phyloP scores from a whole-genome alignment of 2,113 vertebrate genomes.

The Proterorhinus semilunaris region DNA sequence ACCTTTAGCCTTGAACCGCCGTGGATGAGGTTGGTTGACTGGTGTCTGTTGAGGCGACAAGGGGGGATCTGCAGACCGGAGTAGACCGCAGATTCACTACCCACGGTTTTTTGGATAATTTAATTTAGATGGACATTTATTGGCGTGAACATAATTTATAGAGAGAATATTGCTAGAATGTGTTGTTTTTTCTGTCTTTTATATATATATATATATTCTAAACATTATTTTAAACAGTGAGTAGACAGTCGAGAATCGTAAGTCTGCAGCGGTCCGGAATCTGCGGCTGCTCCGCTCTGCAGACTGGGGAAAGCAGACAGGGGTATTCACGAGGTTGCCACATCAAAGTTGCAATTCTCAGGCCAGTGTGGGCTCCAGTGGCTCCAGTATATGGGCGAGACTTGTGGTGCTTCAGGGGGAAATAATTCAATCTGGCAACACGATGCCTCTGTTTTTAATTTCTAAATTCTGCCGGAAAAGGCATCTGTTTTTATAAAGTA shows the following conservation, averaged over 20 bases:
- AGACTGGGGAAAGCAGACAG: not conserved
- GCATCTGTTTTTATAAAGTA: too few species aligned
- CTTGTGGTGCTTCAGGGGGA: not conserved
- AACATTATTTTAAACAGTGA: too few species aligned
- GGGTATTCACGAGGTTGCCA: constrained; percentile 25
- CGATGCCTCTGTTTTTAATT: not conserved
- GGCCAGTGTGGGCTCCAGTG: not conserved
- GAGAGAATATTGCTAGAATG: too few species aligned
- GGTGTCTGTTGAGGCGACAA: constrained; percentile 7
- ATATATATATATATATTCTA: too few species aligned
- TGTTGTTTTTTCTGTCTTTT: too few species aligned
- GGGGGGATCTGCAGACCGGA: not conserved
- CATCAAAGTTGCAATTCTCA: not conserved
- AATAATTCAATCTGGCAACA: not conserved
- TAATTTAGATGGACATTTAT: too few species aligned
- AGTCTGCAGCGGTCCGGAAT: too few species aligned
- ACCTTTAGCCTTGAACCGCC: constrained; percentile 48
- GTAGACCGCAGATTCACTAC: too few species aligned
- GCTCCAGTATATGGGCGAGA: not conserved
- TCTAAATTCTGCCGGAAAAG: not conserved
- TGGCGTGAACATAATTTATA: too few species aligned
- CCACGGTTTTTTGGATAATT: too few species aligned
- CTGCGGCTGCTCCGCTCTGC: too few species aligned
- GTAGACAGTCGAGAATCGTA: too few species aligned
- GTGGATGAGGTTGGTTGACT: constrained; percentile 24